A percentile compares a stretch with the other conserved stretches of the same genome.
Evolutionary conservation across 2,888 invertebrate genomes (phyloP).

Genomic region (Chromoteleia sp.): DNA sequence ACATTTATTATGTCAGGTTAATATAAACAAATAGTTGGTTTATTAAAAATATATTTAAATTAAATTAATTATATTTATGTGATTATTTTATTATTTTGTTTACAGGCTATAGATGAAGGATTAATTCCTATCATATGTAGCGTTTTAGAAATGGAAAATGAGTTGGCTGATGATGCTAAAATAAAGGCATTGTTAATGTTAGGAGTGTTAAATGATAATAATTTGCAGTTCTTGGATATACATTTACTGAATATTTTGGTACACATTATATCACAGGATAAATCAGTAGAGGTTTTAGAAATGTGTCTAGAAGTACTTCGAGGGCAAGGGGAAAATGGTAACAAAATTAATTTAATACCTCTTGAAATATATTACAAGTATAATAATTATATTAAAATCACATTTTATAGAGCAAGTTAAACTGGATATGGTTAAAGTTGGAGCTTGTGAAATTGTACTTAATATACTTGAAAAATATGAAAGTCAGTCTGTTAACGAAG

Average conservation of each 20-base stretch:
- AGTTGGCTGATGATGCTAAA: conserved; percentile 85
- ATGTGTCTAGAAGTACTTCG: conserved; percentile 91
- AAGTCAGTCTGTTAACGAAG: conserved; percentile 87
- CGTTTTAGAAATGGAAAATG: conserved; percentile 84
- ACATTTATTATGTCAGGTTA: conserved; percentile 87
- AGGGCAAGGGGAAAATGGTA: conserved; percentile 91
- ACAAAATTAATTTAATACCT: not conserved
- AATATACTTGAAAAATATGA: conserved; percentile 90
- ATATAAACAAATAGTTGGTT: conserved; percentile 4
- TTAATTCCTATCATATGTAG: conserved; percentile 85
- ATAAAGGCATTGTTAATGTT: conserved; percentile 86
- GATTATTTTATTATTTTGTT: conserved; percentile 49
- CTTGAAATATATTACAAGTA: conserved; percentile 7
- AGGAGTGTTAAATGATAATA: conserved; percentile 85
- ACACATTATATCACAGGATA: conserved; percentile 88
- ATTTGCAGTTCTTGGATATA: conserved; percentile 85
- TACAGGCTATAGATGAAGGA: conserved; percentile 84
- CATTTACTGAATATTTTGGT: conserved; percentile 87
- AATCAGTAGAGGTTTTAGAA: conserved; percentile 90
- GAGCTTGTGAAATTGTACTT: conserved; percentile 91
- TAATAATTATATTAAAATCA: not conserved
- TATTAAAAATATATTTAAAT: not conserved
- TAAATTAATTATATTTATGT: conserved; percentile 17
- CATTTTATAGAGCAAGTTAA: not conserved
- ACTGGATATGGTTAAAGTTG: conserved; percentile 86